phyloP scores from a whole-genome alignment of 2,113 vertebrate species.

The Osmerus eperlanus region DNA sequence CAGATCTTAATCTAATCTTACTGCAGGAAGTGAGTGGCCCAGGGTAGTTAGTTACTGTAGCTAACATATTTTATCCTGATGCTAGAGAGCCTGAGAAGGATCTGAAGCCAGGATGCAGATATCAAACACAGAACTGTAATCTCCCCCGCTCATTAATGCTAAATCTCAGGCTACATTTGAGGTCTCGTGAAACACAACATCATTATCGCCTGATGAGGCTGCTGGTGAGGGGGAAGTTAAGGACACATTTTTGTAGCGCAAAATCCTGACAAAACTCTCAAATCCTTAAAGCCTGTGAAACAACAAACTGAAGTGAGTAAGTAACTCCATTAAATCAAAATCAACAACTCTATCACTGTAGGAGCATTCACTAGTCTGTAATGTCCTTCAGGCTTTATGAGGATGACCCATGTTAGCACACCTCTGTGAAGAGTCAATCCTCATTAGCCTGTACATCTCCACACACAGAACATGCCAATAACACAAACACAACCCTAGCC shows the following conservation, averaged over 20 bases:
- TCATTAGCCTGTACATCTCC: too few relatives aligned
- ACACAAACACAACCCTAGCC: conserved; percentile 42
- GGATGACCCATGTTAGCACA: too few relatives aligned
- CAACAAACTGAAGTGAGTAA: too few relatives aligned
- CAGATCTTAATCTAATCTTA: too few relatives aligned
- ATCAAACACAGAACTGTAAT: conserved; percentile 2
- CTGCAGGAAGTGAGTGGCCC: too few relatives aligned
- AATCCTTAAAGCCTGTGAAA: not conserved
- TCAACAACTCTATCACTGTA: too few relatives aligned
- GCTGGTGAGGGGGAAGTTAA: too few relatives aligned
- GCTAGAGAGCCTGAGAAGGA: not conserved
- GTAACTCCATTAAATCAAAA: too few relatives aligned
- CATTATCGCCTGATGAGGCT: not conserved
- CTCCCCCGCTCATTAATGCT: not conserved
- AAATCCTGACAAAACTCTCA: not conserved
- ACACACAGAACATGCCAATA: conserved; percentile 14
- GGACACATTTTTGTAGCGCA: not conserved
- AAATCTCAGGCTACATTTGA: not conserved
- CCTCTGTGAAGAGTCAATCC: too few relatives aligned
- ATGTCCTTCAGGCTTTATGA: too few relatives aligned
- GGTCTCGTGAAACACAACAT: not conserved
- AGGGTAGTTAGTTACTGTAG: not conserved
- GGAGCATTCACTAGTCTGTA: too few relatives aligned
- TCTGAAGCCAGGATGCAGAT: not conserved
- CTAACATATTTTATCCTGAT: not conserved